Conservation (phyloP, 1,140 invertebrate species). For the Drosophila nigrodunni region DNA sequence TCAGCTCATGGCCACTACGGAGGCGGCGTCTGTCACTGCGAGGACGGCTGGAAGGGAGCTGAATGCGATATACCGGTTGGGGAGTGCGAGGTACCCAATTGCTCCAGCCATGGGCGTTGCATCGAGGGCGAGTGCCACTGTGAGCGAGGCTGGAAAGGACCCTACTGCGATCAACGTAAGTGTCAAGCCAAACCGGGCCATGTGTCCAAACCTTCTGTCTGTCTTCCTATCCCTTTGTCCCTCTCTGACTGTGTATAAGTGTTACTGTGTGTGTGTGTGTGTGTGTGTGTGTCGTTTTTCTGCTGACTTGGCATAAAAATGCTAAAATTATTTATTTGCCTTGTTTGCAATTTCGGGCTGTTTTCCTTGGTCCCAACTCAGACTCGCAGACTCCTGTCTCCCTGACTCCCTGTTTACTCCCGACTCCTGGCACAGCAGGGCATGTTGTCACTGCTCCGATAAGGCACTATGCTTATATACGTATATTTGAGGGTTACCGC, state of each 20-base stretch:
- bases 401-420: conserved; percentile 9
- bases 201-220: conserved; percentile 4
- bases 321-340: conserved; percentile 82
- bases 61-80: conserved; percentile 97
- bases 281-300: conserved; percentile 28
- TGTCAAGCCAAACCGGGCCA: conserved; percentile 49
- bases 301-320: conserved; percentile 81
- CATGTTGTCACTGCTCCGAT: conserved; percentile 73
- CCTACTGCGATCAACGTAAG: conserved; percentile 93
- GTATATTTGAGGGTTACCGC: not conserved
- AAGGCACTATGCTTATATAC: conserved; percentile 40
- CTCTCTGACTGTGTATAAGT: not conserved
- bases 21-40: conserved; percentile 97
- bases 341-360: conserved; percentile 77
- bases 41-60: conserved; percentile 97
- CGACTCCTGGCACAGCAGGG: conserved; percentile 5
- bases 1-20: conserved; percentile 98
- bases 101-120: conserved; percentile 95
- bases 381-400: conserved; percentile 6
- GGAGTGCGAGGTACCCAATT: conserved; percentile 96
- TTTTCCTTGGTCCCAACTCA: conserved; percentile 20
- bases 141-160: conserved; percentile 94
- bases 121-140: conserved; percentile 95
- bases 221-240: not conserved
- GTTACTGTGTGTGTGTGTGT: conserved; percentile 21